A percentile compares a stretch with the other conserved stretches of the same genome.
These are phyloP conservation scores for Trichomalopsis sarcophagae DNA, from an alignment of 1,140 invertebrate species.

Conservation along the genomic window DNA sequence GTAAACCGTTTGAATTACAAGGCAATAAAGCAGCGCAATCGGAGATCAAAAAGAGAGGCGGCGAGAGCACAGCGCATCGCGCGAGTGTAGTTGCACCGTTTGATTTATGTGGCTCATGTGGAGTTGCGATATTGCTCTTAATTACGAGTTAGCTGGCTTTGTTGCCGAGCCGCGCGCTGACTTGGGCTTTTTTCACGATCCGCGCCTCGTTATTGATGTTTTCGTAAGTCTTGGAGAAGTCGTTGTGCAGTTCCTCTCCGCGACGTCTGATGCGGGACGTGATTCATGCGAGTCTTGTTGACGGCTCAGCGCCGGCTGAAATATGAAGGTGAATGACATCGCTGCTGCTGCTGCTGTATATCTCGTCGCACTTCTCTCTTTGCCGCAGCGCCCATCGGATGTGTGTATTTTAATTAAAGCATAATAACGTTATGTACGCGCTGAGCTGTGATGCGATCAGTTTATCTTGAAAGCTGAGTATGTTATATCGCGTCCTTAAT, in stretches of 20 bases:
- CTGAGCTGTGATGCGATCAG: not conserved
- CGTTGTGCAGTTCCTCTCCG: not conserved
- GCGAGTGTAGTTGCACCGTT: not conserved
- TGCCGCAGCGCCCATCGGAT: not conserved
- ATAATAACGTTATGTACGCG: conserved; percentile 22
- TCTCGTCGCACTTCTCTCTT: not conserved
- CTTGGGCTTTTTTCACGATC: conserved; percentile 5
- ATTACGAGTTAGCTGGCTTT: conserved; percentile 38
- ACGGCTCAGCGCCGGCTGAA: conserved; percentile 3
- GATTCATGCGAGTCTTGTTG: conserved; percentile 25
- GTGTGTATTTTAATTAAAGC: conserved; percentile 39
- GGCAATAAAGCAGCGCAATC: not conserved
- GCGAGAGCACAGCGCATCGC: not conserved
- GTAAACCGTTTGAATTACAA: not conserved
- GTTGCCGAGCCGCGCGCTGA: conserved; percentile 9
- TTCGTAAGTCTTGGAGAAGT: conserved; percentile 34
- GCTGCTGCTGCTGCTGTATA: not conserved
- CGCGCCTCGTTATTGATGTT: conserved; percentile 30
- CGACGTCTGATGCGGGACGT: not conserved
- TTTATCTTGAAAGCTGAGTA: conserved; percentile 28
- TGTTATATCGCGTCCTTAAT: conserved; percentile 36
- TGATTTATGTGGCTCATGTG: conserved; percentile 32
- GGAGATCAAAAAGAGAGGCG: too few species aligned
- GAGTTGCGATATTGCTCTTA: conserved; percentile 43
- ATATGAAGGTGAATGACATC: conserved; percentile 48